phyloP scores from a whole-genome alignment of 1,140 invertebrate species.

The Coboldia fuscipes region DNA sequence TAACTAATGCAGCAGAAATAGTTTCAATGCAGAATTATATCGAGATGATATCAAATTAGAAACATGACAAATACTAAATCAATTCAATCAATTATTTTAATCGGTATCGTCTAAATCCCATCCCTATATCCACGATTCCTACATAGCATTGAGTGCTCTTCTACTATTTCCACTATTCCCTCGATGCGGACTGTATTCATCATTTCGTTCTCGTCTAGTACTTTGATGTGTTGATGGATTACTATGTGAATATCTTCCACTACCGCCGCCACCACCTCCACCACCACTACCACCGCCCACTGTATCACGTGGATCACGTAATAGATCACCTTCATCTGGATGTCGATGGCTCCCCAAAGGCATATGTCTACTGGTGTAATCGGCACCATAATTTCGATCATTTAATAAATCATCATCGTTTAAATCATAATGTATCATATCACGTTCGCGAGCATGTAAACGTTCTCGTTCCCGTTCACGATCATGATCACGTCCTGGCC shows the following conservation, averaged over 20 bases:
- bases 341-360: slow-evolving; percentile 9
- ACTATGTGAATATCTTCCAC: slow-evolving; percentile 6
- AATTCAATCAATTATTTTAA: not conserved
- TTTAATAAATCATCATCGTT: slow-evolving; percentile 19
- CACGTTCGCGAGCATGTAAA: slow-evolving; percentile 16
- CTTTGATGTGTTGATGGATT: slow-evolving; percentile 8
- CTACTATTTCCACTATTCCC: slow-evolving; percentile 21
- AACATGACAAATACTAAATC: not conserved
- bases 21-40: too few relatives aligned
- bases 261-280: slow-evolving; percentile 3
- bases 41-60: too few relatives aligned
- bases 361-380: slow-evolving; percentile 14
- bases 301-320: slow-evolving; percentile 12
- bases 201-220: slow-evolving; percentile 7
- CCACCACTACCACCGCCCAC: slow-evolving; percentile 4
- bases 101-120: slow-evolving; percentile 19
- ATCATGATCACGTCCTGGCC: slow-evolving; percentile 1
- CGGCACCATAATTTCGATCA: slow-evolving; percentile 11
- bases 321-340: slow-evolving; percentile 10
- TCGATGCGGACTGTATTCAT: slow-evolving; percentile 23
- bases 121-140: slow-evolving; percentile 25
- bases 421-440: slow-evolving; percentile 19
- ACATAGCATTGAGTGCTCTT: slow-evolving; percentile 23
- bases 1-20: not conserved
- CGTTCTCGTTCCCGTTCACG: slow-evolving; percentile 11